Percentiles rank a stretch among this genome's conserved stretches.
These are phyloP conservation scores for Eupithecia dodoneata DNA, from an alignment of 2,888 invertebrate species.

Conservation along the genomic window DNA sequence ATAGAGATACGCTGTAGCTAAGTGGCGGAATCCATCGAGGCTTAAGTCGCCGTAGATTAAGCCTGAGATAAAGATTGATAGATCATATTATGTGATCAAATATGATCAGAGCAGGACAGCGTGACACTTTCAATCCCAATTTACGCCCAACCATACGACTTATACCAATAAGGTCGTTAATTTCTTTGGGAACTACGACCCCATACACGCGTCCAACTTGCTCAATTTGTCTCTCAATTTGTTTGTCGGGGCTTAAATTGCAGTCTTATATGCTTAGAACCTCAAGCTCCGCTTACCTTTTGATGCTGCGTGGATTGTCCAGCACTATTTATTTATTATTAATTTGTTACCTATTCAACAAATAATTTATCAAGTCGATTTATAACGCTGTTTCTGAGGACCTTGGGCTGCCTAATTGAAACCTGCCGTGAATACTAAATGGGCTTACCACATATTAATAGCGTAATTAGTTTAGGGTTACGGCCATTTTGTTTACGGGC, in stretches of 20 bases:
- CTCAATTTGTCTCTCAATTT: neutral
- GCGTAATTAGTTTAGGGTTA: constrained; percentile 31
- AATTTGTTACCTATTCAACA: neutral
- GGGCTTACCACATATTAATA: constrained; percentile 32
- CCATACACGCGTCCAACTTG: neutral
- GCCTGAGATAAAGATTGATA: too few relatives aligned
- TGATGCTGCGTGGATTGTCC: too few relatives aligned
- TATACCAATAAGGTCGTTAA: neutral
- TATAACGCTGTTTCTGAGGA: constrained; percentile 25
- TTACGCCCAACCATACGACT: neutral
- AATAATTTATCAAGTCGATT: constrained; percentile 10
- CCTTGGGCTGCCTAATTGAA: constrained; percentile 39
- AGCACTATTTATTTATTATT: too few relatives aligned
- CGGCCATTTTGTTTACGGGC: constrained; percentile 29
- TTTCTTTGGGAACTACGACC: neutral
- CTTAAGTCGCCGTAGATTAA: neutral
- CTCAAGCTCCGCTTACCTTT: too few relatives aligned
- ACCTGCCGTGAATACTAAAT: constrained; percentile 41
- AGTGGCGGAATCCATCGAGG: neutral
- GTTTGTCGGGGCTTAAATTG: neutral
- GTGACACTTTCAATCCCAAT: neutral
- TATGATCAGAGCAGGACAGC: neutral
- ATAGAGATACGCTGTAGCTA: neutral
- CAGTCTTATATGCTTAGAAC: neutral
- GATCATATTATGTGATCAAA: too few relatives aligned